Percentiles rank a stretch among this genome's conserved stretches.
phyloP scores from a whole-genome alignment of 1,140 invertebrate species.

The Thereuonema tuberculata region DNA sequence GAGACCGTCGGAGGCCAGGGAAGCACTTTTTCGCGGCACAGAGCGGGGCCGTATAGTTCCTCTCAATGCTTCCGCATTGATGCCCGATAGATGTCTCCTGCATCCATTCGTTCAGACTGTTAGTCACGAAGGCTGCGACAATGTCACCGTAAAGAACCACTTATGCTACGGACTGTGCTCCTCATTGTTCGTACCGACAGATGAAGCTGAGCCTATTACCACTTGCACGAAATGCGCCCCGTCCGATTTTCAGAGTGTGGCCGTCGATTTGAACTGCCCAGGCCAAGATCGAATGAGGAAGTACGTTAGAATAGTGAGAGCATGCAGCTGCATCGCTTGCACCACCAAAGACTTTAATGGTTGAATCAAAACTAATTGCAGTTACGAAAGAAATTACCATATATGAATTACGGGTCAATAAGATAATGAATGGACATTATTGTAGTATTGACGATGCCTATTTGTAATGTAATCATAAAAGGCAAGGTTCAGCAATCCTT shows the following conservation, averaged over 20 bases:
- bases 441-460: too few species aligned
- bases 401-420: too few species aligned
- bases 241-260: neutral
- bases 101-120: neutral
- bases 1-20: neutral
- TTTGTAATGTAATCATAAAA: too few species aligned
- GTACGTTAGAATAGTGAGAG: neutral
- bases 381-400: too few species aligned
- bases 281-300: neutral
- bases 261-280: neutral
- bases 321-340: neutral
- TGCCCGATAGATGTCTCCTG: neutral
- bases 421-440: too few species aligned
- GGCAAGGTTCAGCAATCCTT: too few species aligned
- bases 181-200: neutral
- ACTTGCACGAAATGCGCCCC: neutral
- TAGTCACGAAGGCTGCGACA: neutral
- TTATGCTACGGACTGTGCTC: slow-evolving; percentile 3
- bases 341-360: neutral
- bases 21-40: neutral
- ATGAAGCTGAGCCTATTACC: neutral
- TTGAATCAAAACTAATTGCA: too few species aligned
- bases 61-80: neutral
- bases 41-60: neutral
- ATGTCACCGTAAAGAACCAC: neutral